Evolutionary conservation across 2,113 vertebrate species (phyloP).

Genomic region (Solea solea): DNA sequence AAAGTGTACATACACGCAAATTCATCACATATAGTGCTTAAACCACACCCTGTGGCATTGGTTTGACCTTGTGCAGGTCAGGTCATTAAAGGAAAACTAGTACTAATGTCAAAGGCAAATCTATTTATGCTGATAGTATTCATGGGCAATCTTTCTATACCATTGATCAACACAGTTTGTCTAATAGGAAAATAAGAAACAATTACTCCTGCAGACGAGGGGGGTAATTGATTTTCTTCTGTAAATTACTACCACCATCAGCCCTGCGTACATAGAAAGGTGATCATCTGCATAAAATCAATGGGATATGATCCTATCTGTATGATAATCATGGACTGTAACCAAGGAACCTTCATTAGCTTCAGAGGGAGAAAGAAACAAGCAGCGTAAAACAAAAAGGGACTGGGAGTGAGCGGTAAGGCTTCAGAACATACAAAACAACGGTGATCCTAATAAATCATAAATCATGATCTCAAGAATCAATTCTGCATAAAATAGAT

Average conservation of each 20-base stretch:
- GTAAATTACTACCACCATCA: conserved; percentile 93
- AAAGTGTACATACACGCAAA: conserved; percentile 1
- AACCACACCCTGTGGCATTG: conserved; percentile 87
- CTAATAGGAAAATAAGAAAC: conserved; percentile 99
- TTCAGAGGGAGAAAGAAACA: neutral
- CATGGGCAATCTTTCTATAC: conserved; percentile 92
- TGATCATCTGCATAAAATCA: conserved; percentile 99
- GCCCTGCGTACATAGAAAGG: conserved; percentile 94
- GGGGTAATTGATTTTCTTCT: conserved; percentile 99
- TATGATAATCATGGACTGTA: conserved; percentile 86
- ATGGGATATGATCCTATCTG: conserved; percentile 92
- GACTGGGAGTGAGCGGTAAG: conserved; percentile 6
- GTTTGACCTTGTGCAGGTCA: conserved; percentile 92
- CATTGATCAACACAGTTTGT: conserved; percentile 98
- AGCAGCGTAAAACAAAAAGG: conserved; percentile 1
- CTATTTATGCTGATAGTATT: conserved; percentile 98
- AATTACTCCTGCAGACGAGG: conserved; percentile 94
- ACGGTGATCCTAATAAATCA: conserved; percentile 16
- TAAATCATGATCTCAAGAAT: neutral
- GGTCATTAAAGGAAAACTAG: conserved; percentile 93
- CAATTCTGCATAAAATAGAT: neutral
- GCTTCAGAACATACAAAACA: conserved; percentile 22
- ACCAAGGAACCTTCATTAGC: conserved; percentile 65
- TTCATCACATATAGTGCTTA: conserved; percentile 27
- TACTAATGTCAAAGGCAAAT: conserved; percentile 90